These are phyloP conservation scores for Pseudolycoriella hygida DNA, from an alignment of 2,888 invertebrate genomes.

Conservation along the genomic window DNA sequence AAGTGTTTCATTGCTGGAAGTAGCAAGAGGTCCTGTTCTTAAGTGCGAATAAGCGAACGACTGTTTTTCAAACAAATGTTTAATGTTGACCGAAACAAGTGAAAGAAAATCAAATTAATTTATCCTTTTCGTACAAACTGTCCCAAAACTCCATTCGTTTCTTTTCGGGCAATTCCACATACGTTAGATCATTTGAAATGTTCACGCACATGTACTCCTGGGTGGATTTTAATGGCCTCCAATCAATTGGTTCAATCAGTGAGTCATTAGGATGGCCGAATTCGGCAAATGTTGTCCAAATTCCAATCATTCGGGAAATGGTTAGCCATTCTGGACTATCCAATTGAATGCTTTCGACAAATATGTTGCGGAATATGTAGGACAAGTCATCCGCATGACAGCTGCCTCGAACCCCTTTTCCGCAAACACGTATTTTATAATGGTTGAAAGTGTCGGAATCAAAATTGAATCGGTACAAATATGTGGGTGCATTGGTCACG, in stretches of 20 bases:
- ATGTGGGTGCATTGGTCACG: conserved; percentile 20
- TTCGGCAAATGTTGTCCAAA: background rate
- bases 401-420: conserved; percentile 15
- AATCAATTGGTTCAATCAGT: conserved; percentile 13
- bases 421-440: background rate
- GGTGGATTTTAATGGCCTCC: conserved; percentile 16
- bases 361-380: conserved; percentile 26
- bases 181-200: conserved; percentile 5
- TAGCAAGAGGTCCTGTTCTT: too few species aligned
- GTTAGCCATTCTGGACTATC: conserved; percentile 23
- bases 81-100: too few species aligned
- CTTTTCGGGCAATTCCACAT: conserved; percentile 3
- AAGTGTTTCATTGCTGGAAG: too few species aligned
- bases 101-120: too few species aligned
- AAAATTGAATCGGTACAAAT: conserved; percentile 19
- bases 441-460: background rate
- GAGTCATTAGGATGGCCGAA: conserved; percentile 9
- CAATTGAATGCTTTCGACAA: conserved; percentile 14
- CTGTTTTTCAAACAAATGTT: too few species aligned
- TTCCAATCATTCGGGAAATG: conserved; percentile 19
- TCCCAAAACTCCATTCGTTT: conserved; percentile 5
- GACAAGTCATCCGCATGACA: conserved; percentile 28
- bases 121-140: background rate
- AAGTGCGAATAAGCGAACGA: too few species aligned
- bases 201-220: conserved; percentile 4